These are phyloP conservation scores for Drosophila incognita DNA, from an alignment of 2,888 invertebrate species.

Conservation along the genomic window DNA sequence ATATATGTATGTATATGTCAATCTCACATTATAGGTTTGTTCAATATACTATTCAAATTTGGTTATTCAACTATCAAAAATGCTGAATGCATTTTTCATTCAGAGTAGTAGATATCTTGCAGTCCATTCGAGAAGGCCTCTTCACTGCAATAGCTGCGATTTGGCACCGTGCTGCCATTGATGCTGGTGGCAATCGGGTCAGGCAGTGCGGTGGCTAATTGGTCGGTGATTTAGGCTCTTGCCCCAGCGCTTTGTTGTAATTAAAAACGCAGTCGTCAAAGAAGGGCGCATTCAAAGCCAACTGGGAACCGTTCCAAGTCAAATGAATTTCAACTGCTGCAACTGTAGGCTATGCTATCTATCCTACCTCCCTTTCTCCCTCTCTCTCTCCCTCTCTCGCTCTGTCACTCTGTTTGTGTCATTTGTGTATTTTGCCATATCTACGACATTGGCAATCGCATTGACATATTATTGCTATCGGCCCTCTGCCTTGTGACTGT, in stretches of 20 bases:
- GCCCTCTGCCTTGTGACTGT: slow-evolving; percentile 56
- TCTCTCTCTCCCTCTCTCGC: neutral
- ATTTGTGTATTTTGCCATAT: slow-evolving; percentile 36
- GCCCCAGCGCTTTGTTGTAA: slow-evolving; percentile 51
- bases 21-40: neutral
- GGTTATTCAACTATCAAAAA: neutral
- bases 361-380: too few species aligned
- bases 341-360: slow-evolving; percentile 8
- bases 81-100: neutral
- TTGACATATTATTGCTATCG: slow-evolving; percentile 78
- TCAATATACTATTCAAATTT: neutral
- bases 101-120: neutral
- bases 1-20: neutral
- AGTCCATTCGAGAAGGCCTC: neutral
- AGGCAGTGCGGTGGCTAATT: slow-evolving; percentile 49
- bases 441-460: slow-evolving; percentile 69
- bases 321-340: slow-evolving; percentile 54
- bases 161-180: slow-evolving; percentile 6
- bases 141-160: neutral
- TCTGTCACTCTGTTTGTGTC: neutral
- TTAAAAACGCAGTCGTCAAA: slow-evolving; percentile 68
- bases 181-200: slow-evolving; percentile 28
- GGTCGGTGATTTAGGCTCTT: slow-evolving; percentile 52
- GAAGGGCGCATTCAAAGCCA: slow-evolving; percentile 29
- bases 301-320: slow-evolving; percentile 27